Evolutionary conservation across 2,113 vertebrate genomes (phyloP), one percentile per base, ranked within the genome.

Genomic region (Antigone vipio): DNA sequence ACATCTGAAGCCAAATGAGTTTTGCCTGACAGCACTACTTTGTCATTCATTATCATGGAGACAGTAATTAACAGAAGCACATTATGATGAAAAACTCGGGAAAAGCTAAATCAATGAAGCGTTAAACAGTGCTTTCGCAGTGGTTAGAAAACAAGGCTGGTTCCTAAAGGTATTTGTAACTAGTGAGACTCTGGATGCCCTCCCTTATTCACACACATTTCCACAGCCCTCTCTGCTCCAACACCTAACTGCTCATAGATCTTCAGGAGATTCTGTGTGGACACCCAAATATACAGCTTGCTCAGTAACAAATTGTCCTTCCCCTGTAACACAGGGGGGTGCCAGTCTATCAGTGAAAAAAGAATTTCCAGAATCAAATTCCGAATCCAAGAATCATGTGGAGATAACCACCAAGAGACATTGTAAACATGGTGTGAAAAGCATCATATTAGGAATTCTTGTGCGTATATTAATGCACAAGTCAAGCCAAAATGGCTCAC

Each of bases 41-140:
- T 63, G 53, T 79, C 86, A 85, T 74, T 82, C 56, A 42, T 89
- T 89, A 63, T 67, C 21, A 56, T 3, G 12, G 77, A 84, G 63
- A 74, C 84, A 89, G 30, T 50, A 85, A 89, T 62, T 85, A 89
- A 60, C 34, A 88, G 62, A 72, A 79, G 14, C 30, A 67, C 30
- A 38, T 22, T 73, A 79, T 40, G 53, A 89, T 72, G 35, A 88
- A 76, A 85, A 92, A 45, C 85, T 85, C 3, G 1, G 44, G 35
- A 71, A 89, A 66, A 19, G 62, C 69, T 87, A 72, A 89, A 75
- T 87, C 69, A 94, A 32, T 85, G 42, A 89, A 72, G 45, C n/a
- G 55, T 66, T 79, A 42, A 45, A 52, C 21, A 50, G 19, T 60
- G 55, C 45, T 88, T 96, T 75, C 85, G 56, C 56, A 58, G 50